A percentile compares a stretch with the other conserved stretches of the same genome.
These are phyloP conservation scores for Drosophila kambysellisi DNA, from an alignment of 2,888 invertebrate genomes.

Conservation along the genomic window DNA sequence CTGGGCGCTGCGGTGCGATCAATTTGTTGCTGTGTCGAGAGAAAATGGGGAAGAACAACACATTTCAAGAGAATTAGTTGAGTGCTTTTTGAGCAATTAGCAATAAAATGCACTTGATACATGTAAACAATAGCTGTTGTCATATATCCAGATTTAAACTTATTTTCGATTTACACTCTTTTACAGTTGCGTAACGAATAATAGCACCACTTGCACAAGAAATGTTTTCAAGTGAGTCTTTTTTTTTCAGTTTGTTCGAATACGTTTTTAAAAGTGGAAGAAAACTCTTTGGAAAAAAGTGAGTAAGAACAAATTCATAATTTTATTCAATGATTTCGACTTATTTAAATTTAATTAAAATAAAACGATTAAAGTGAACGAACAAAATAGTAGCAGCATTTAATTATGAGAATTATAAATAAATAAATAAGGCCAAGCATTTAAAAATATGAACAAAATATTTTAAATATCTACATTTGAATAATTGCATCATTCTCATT, in stretches of 20 bases:
- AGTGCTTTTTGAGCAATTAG: neutral
- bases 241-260: neutral
- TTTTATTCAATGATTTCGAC: neutral
- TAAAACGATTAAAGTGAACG: neutral
- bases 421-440: neutral
- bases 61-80: neutral
- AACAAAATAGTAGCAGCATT: neutral
- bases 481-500: neutral
- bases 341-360: neutral
- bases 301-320: neutral
- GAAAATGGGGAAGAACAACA: neutral
- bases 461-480: neutral
- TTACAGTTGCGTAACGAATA: neutral
- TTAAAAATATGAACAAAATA: neutral
- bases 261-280: neutral
- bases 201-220: neutral
- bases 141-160: neutral
- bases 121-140: neutral
- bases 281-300: neutral
- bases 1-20: conserved; percentile 85
- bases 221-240: neutral
- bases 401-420: too few relatives aligned
- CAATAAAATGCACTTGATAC: neutral
- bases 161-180: neutral
- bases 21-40: conserved; percentile 77